Percentiles rank a stretch among this genome's conserved stretches.
Evolutionary conservation across 2,888 invertebrate genomes (phyloP).

Genomic region (Hirtodrosophila cameraria): DNA sequence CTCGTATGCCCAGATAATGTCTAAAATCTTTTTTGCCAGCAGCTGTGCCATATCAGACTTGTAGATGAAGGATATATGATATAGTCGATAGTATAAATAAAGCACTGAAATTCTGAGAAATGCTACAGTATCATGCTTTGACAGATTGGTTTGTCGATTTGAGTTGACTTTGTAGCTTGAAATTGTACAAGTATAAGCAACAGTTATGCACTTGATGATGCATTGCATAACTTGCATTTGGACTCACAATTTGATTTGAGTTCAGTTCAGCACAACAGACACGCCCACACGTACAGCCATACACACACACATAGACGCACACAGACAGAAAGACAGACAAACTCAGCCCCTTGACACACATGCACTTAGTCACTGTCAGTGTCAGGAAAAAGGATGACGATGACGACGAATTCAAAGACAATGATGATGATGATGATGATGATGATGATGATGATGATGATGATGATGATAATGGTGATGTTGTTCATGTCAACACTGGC

Average conservation of each 20-base stretch:
- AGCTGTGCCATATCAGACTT: slow-evolving; percentile 20
- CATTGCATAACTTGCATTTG: slow-evolving; percentile 41
- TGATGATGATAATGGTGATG: slow-evolving; percentile 1
- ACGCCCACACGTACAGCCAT: slow-evolving; percentile 15
- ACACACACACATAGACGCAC: slow-evolving; percentile 1
- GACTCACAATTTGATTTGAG: slow-evolving; percentile 20
- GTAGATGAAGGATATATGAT: background rate
- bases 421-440: background rate
- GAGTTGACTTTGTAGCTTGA: background rate
- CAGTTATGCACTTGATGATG: slow-evolving; percentile 35
- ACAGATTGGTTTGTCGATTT: background rate
- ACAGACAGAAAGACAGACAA: background rate
- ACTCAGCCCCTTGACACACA: slow-evolving; percentile 37
- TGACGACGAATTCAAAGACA: background rate
- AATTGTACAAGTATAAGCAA: slow-evolving; percentile 32
- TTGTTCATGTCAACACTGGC: slow-evolving; percentile 26
- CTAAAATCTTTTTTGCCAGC: slow-evolving; percentile 26
- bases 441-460: background rate
- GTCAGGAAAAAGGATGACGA: slow-evolving; percentile 24
- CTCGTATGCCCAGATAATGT: slow-evolving; percentile 41
- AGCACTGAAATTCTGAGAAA: background rate
- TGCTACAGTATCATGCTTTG: background rate
- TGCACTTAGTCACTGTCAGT: slow-evolving; percentile 57
- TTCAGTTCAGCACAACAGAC: background rate
- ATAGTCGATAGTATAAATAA: background rate